Percentiles rank a stretch among this genome's conserved stretches.
These are phyloP conservation scores for Anguilla anguilla DNA, from an alignment of 2,797 vertebrate genomes.

Conservation along the genomic window DNA sequence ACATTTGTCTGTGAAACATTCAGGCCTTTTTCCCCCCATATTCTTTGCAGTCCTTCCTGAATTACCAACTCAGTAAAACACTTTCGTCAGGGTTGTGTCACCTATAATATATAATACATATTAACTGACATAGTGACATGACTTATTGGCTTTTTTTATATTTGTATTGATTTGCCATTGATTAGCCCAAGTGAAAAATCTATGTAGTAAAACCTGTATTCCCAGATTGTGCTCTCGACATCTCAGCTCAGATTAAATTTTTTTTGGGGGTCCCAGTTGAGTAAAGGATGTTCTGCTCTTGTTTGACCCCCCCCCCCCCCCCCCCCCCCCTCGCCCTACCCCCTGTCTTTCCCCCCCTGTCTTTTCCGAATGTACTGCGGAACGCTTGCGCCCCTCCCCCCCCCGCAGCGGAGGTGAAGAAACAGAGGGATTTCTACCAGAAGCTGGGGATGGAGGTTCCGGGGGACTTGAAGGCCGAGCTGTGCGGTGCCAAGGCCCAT, in stretches of 20 bases:
- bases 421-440: conserved; percentile 97
- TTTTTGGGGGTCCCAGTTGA: background rate
- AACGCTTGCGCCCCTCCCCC: background rate
- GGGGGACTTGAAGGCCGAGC: conserved; percentile 94
- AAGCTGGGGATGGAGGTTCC: conserved; percentile 97
- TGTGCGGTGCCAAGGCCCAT: conserved; percentile 83
- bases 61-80: background rate
- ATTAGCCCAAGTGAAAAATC: background rate
- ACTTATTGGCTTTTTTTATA: background rate
- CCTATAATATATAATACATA: background rate
- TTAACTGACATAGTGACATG: background rate
- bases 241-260: too few species aligned
- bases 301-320: background rate
- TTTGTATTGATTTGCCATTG: background rate
- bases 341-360: too few species aligned
- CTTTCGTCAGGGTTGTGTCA: background rate
- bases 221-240: too few species aligned
- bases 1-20: background rate
- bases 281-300: background rate
- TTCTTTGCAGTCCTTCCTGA: background rate
- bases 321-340: background rate
- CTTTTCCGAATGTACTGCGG: background rate
- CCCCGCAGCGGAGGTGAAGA: conserved; percentile 94
- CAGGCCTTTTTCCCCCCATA: background rate
- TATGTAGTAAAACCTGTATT: too few species aligned